Evolutionary conservation across 2,797 vertebrate species (phyloP).

Genomic region (Kryptolebias ocellatus): DNA sequence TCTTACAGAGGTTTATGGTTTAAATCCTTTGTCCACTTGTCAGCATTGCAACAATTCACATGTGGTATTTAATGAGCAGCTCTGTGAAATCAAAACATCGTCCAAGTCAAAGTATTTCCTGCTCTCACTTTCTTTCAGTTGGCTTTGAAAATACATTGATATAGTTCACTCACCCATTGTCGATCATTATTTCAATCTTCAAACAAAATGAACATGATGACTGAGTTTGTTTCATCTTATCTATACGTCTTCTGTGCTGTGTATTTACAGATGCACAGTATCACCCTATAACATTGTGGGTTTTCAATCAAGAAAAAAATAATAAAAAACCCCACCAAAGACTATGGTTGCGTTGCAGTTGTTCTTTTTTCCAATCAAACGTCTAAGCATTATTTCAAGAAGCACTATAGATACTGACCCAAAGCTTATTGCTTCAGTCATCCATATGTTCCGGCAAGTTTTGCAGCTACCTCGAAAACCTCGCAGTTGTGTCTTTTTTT

Average conservation of each 20-base stretch:
- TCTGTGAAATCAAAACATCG: too few relatives aligned
- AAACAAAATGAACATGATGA: neutral
- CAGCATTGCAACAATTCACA: too few relatives aligned
- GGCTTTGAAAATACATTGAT: too few relatives aligned
- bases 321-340: neutral
- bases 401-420: neutral
- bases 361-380: neutral
- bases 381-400: neutral
- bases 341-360: neutral
- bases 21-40: too few relatives aligned
- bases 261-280: too few relatives aligned
- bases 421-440: neutral
- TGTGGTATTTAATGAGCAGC: too few relatives aligned
- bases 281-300: neutral
- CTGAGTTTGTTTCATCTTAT: neutral
- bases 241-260: too few relatives aligned
- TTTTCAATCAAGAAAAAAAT: neutral
- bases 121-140: too few relatives aligned
- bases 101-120: too few relatives aligned
- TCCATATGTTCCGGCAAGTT: neutral
- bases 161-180: too few relatives aligned
- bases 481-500: constrained; percentile 1
- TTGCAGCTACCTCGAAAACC: neutral
- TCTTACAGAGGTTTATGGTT: too few relatives aligned
- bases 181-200: neutral